A percentile compares a stretch with the other conserved stretches of the same genome.
Evolutionary conservation across 2,797 vertebrate species (phyloP).

Genomic region (Tragelaphus oryx): DNA sequence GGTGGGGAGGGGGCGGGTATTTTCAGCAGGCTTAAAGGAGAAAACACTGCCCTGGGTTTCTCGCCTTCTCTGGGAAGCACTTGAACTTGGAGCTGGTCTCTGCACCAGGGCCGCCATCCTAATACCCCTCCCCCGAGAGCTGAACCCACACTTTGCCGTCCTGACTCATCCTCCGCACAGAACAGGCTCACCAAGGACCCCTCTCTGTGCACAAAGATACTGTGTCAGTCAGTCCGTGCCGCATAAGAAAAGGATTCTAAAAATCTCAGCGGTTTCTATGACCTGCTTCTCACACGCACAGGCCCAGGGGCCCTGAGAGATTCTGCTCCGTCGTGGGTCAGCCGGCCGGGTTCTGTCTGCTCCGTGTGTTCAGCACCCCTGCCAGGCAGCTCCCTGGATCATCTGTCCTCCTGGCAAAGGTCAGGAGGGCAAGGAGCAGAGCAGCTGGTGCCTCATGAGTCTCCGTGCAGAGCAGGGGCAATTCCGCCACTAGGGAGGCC

Average conservation of each 20-base stretch:
- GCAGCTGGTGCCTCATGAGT: rapidly evolving
- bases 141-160: neutral
- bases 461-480: rapidly evolving
- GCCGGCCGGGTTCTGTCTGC: neutral
- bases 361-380: neutral
- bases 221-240: too few species aligned
- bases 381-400: neutral
- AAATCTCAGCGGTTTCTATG: neutral
- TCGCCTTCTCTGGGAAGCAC: neutral
- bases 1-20: neutral
- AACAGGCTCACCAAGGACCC: neutral
- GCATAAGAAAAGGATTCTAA: neutral
- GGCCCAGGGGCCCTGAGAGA: rapidly evolving
- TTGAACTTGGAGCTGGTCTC: neutral
- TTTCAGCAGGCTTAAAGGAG: neutral
- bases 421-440: neutral
- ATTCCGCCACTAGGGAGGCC: rapidly evolving
- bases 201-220: neutral
- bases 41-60: neutral
- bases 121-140: rapidly evolving
- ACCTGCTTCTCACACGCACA: rapidly evolving
- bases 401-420: neutral
- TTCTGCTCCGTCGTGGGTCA: rapidly evolving
- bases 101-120: neutral
- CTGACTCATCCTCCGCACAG: rapidly evolving